phyloP scores from a whole-genome alignment of 2,888 invertebrate species.

The Slavum lentiscoides region DNA sequence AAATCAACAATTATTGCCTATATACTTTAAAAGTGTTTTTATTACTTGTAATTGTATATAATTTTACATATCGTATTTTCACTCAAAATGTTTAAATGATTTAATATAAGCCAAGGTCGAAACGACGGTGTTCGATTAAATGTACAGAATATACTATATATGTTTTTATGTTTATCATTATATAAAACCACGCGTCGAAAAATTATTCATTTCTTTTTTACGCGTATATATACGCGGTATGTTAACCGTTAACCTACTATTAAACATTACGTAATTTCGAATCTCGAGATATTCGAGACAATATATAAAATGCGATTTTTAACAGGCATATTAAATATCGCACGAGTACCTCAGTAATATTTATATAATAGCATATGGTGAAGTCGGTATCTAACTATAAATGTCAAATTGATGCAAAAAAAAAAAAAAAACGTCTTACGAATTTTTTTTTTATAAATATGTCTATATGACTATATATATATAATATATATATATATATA shows the following conservation, averaged over 20 bases:
- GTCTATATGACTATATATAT: no score
- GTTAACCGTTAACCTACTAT: not conserved
- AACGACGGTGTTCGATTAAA: not conserved
- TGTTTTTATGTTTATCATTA: constrained; percentile 9
- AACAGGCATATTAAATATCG: not conserved
- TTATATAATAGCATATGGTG: not conserved
- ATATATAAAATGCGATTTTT: not conserved
- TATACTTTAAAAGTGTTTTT: not conserved
- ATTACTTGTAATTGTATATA: constrained; percentile 5
- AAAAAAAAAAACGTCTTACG: no score
- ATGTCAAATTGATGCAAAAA: no score
- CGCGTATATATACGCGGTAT: not conserved
- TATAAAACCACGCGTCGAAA: not conserved
- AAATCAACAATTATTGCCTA: not conserved
- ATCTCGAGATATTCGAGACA: not conserved
- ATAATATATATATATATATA: no score
- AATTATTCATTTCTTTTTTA: constrained; percentile 1
- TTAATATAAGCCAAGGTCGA: constrained; percentile 5
- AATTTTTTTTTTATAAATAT: no score
- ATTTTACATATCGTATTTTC: not conserved
- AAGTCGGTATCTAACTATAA: not conserved
- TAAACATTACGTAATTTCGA: not conserved
- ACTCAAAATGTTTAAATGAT: not conserved
- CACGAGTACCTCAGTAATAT: not conserved
- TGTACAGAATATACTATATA: not conserved